Evolutionary conservation across 2,888 invertebrate species (phyloP).

Genomic region (Drosophila prostipennis): DNA sequence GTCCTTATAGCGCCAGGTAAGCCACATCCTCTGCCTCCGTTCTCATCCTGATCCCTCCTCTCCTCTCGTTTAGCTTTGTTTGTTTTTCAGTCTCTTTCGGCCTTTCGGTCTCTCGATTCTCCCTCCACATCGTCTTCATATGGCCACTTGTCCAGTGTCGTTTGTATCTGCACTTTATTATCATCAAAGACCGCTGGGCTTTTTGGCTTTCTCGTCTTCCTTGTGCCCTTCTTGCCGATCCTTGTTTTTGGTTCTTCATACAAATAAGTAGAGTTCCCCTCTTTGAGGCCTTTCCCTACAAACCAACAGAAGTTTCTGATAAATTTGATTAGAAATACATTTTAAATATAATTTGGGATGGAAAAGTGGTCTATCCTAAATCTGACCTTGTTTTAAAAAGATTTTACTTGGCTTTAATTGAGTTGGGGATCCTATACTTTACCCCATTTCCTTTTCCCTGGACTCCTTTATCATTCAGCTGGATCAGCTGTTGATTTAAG

Average conservation of each 20-base stretch:
- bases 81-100: conserved; percentile 23
- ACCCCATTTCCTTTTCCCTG: conserved; percentile 1
- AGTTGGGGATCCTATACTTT: too few species aligned
- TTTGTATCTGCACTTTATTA: conserved; percentile 62
- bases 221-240: conserved; percentile 17
- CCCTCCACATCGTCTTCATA: conserved; percentile 16
- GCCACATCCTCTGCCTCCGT: conserved; percentile 55
- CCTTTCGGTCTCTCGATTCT: background rate
- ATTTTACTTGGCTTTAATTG: too few species aligned
- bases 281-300: background rate
- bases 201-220: conserved; percentile 37
- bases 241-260: background rate
- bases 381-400: too few species aligned
- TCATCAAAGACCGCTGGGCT: conserved; percentile 63
- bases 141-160: conserved; percentile 35
- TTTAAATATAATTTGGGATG: too few species aligned
- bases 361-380: too few species aligned
- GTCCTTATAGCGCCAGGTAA: conserved; percentile 73
- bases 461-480: conserved; percentile 12
- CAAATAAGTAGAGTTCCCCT: background rate
- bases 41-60: conserved; percentile 23
- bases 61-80: conserved; percentile 19
- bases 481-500: conserved; percentile 31
- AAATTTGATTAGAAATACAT: too few species aligned
- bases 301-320: background rate